These are phyloP conservation scores for Chiridota heheva DNA, from an alignment of 35 echinoderm and acorn worm genomes.

Conservation along the genomic window DNA sequence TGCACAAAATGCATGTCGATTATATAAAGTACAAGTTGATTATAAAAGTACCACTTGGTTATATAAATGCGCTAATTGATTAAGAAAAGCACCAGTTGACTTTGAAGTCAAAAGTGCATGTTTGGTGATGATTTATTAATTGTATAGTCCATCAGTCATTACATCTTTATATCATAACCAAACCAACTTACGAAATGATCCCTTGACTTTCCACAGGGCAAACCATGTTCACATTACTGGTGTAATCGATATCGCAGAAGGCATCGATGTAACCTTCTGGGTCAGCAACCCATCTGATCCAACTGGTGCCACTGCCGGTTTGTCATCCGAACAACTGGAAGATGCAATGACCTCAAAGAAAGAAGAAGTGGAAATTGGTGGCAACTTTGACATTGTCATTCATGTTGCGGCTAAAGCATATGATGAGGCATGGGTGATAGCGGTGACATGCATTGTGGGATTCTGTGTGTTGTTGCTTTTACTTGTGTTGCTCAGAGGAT, in stretches of 20 bases:
- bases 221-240: slow-evolving; percentile 46
- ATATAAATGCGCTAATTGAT: too few relatives aligned
- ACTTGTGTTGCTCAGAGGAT: slow-evolving; percentile 54
- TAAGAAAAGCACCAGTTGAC: too few relatives aligned
- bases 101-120: too few relatives aligned
- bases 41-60: too few relatives aligned
- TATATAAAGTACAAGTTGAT: too few relatives aligned
- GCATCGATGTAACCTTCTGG: slow-evolving; percentile 77
- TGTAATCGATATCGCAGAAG: slow-evolving; percentile 25
- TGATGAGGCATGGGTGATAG: slow-evolving; percentile 68
- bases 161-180: too few relatives aligned
- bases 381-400: slow-evolving; percentile 58
- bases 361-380: slow-evolving; percentile 42
- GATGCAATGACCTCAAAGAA: slow-evolving; percentile 25
- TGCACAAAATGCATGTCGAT: too few relatives aligned
- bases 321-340: slow-evolving; percentile 56
- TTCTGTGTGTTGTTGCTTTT: slow-evolving; percentile 53
- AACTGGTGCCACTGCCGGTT: slow-evolving; percentile 26
- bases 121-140: too few relatives aligned
- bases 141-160: too few relatives aligned
- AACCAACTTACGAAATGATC: too few relatives aligned
- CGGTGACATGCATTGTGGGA: slow-evolving; percentile 17
- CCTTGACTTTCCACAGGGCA: slow-evolving; percentile 11
- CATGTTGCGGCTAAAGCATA: slow-evolving; percentile 7
- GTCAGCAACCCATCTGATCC: slow-evolving; percentile 67